Conservation (phyloP, 2,113 vertebrate species). For the Hucho hucho region DNA sequence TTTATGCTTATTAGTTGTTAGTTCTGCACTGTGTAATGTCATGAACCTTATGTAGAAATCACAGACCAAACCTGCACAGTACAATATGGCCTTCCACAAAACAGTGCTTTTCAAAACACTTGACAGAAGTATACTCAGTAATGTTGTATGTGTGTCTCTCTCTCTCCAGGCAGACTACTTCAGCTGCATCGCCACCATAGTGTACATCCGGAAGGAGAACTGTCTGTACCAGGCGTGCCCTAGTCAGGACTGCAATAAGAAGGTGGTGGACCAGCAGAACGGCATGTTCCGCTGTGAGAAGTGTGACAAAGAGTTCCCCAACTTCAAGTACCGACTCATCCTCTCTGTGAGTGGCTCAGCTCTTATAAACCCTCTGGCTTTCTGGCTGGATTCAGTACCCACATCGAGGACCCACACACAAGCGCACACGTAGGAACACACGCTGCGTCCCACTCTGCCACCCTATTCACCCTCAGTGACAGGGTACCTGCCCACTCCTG, state of each 20-base stretch:
- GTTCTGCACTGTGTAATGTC: slow-evolving; percentile 6
- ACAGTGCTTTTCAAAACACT: no score
- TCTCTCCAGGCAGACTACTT: slow-evolving; percentile 87
- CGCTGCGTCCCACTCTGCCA: not conserved
- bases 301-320: slow-evolving; percentile 92
- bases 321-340: slow-evolving; percentile 97
- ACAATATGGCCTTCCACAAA: not conserved
- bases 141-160: not conserved
- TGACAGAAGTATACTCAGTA: not conserved
- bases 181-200: slow-evolving; percentile 85
- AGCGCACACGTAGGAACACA: not conserved
- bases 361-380: not conserved
- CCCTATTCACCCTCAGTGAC: not conserved
- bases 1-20: slow-evolving; percentile 37
- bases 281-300: slow-evolving; percentile 95
- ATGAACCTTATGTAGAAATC: not conserved
- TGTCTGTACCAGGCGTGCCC: slow-evolving; percentile 96
- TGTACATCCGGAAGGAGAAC: slow-evolving; percentile 93
- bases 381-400: not conserved
- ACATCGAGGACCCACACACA: slow-evolving; percentile 1
- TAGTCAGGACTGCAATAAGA: slow-evolving; percentile 94
- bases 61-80: not conserved
- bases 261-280: slow-evolving; percentile 94
- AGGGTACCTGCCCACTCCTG: not conserved
- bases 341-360: slow-evolving; percentile 82